Evolutionary conservation across 2,888 invertebrate genomes (phyloP).

Genomic region (Heliconius hortense): DNA sequence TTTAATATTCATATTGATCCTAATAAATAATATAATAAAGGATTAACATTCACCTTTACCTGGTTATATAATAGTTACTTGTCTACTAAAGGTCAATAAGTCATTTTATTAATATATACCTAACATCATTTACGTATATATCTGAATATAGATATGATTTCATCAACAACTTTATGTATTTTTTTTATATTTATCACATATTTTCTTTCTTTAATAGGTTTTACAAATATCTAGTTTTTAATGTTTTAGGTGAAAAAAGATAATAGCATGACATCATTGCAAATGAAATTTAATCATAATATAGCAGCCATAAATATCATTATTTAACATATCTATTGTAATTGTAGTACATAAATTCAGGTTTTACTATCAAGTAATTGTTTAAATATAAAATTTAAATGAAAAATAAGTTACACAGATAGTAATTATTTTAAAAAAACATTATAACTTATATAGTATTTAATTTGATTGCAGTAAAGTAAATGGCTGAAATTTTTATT

Average conservation of each 20-base stretch:
- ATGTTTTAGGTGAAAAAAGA: background rate
- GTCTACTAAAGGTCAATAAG: background rate
- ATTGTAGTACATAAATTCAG: background rate
- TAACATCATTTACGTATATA: background rate
- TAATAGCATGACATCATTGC: constrained; percentile 5
- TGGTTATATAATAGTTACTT: constrained; percentile 4
- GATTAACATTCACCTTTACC: background rate
- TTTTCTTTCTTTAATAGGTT: background rate
- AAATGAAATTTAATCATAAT: constrained; percentile 4
- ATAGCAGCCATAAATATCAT: background rate
- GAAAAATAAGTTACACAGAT: background rate
- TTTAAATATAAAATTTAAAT: background rate
- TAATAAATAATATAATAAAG: background rate
- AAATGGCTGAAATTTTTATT: background rate
- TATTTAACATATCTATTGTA: background rate
- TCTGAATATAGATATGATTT: background rate
- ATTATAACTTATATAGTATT: background rate
- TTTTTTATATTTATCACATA: background rate
- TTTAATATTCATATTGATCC: background rate
- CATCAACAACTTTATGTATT: background rate
- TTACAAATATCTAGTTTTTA: background rate
- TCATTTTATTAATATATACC: background rate
- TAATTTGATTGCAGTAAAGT: background rate
- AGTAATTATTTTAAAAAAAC: background rate
- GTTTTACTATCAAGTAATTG: background rate